Conservation (phyloP, 2,888 invertebrate genomes). For the Lottia scabra region DNA sequence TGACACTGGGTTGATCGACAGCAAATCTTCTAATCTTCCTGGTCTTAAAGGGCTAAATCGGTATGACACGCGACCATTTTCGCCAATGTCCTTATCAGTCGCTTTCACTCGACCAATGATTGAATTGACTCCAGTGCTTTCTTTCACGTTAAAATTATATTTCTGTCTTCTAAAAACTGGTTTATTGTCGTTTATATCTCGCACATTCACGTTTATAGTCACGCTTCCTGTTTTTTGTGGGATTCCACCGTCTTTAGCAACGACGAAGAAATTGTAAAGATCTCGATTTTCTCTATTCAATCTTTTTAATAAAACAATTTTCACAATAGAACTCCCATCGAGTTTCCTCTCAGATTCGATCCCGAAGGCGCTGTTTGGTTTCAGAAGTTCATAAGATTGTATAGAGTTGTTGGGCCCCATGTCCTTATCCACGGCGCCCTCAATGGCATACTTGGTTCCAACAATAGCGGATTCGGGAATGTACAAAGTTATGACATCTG, state of each 20-base stretch:
- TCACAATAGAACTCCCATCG: conserved; percentile 31
- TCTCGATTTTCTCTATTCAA: conserved; percentile 30
- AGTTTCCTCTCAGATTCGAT: conserved; percentile 28
- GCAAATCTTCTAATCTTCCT: conserved; percentile 23
- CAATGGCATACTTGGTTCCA: conserved; percentile 35
- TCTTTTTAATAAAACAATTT: conserved; percentile 19
- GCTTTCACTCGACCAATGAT: conserved; percentile 75
- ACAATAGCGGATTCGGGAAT: conserved; percentile 45
- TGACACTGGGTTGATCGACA: conserved; percentile 30
- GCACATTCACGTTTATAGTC: conserved; percentile 26
- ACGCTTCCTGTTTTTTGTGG: conserved; percentile 26
- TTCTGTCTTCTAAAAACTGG: conserved; percentile 29
- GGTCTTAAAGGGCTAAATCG: conserved; percentile 48
- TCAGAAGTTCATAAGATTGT: conserved; percentile 8
- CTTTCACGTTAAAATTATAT: conserved; percentile 31
- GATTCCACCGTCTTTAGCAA: conserved; percentile 29
- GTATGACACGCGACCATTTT: conserved; percentile 75
- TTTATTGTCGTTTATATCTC: conserved; percentile 37
- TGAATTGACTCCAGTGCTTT: conserved; percentile 23
- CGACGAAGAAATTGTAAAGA: conserved; percentile 26
- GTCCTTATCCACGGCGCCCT: conserved; percentile 33
- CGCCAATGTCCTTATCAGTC: conserved; percentile 84
- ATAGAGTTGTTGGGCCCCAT: conserved; percentile 22
- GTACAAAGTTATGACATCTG: conserved; percentile 34
- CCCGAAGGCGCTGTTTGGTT: conserved; percentile 25